These are phyloP conservation scores for Lonchura striata DNA, from an alignment of 2,113 vertebrate genomes.

Conservation along the genomic window DNA sequence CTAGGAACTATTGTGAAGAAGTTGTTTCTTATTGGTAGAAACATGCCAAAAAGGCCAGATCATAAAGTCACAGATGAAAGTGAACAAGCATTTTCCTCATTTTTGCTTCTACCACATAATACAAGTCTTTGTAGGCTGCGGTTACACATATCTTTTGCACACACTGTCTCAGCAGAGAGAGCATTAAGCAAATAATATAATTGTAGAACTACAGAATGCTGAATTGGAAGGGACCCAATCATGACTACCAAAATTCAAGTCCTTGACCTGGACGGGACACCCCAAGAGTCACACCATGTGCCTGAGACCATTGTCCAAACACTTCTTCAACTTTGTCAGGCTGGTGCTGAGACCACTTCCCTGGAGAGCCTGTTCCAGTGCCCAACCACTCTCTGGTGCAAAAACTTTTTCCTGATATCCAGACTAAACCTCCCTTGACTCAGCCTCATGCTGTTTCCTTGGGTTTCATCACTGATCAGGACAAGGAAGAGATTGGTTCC, in stretches of 20 bases:
- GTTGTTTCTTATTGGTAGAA: neutral
- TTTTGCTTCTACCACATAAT: neutral
- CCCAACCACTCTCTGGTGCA: neutral
- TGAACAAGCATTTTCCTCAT: neutral
- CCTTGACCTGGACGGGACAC: no score
- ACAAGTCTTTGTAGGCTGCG: neutral
- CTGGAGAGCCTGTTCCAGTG: neutral
- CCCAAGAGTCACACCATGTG: neutral
- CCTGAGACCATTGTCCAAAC: neutral
- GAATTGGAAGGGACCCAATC: neutral
- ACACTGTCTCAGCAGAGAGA: neutral
- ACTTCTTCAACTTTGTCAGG: neutral
- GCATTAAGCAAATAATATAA: neutral
- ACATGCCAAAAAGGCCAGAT: neutral
- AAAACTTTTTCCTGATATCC: neutral
- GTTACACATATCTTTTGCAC: neutral
- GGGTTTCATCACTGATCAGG: accelerated
- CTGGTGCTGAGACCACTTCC: neutral
- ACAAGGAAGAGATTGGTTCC: neutral
- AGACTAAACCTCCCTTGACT: neutral
- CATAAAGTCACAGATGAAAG: neutral
- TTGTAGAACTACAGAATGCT: neutral
- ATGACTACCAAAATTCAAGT: neutral
- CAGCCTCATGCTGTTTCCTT: neutral
- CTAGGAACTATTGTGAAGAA: neutral